A percentile compares a stretch with the other conserved stretches of the same genome.
Conservation (phyloP, 1,140 invertebrate species). For the Ooceraea biroi region DNA sequence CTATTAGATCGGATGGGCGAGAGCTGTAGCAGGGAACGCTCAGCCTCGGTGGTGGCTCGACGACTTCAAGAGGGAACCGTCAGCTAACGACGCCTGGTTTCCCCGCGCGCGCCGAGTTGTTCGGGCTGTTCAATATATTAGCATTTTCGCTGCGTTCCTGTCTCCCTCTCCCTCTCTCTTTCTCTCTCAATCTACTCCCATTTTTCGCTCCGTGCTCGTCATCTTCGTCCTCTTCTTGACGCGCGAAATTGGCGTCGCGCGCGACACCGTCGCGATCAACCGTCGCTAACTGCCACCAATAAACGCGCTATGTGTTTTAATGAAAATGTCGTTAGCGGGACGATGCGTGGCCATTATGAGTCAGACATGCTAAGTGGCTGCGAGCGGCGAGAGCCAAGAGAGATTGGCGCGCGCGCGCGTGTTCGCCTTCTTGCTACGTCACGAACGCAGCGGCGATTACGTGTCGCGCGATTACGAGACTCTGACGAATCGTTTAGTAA, state of each 20-base stretch:
- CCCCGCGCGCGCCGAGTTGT: constrained; percentile 31
- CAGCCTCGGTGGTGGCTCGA: constrained; percentile 44
- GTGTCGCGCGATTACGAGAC: not conserved
- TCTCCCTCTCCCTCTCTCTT: not conserved
- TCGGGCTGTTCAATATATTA: constrained; percentile 42
- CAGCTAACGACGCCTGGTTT: constrained; percentile 59
- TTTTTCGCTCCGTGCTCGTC: not conserved
- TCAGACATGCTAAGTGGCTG: constrained; percentile 38
- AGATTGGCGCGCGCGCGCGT: not conserved
- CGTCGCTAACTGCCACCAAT: constrained; percentile 43
- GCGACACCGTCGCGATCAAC: constrained; percentile 20
- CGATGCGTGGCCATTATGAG: constrained; percentile 38
- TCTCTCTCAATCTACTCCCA: not conserved
- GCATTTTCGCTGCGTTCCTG: not conserved
- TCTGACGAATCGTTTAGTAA: constrained; percentile 32
- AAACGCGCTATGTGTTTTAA: constrained; percentile 55
- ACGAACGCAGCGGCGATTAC: constrained; percentile 26
- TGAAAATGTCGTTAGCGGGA: constrained; percentile 50
- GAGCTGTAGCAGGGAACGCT: constrained; percentile 42
- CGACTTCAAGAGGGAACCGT: constrained; percentile 27
- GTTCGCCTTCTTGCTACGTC: not conserved
- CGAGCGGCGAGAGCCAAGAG: not conserved
- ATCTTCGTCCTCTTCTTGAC: not conserved
- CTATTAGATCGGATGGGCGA: constrained; percentile 67
- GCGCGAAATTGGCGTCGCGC: constrained; percentile 26